Evolutionary conservation across 2,113 vertebrate species (phyloP).

Genomic region (Castor canadensis): DNA sequence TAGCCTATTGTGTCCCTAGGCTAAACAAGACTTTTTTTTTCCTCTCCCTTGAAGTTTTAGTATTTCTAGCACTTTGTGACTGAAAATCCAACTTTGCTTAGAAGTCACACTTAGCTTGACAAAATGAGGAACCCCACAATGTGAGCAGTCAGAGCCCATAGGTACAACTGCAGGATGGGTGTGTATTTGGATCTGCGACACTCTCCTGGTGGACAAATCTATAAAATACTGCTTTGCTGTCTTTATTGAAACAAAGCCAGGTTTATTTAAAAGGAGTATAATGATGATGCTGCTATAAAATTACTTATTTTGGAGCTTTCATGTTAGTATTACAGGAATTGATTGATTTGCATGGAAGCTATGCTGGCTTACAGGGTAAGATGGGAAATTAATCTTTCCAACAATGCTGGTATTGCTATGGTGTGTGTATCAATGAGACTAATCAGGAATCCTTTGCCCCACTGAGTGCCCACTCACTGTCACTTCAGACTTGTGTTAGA

Average conservation of each 20-base stretch:
- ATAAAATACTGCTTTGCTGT: neutral
- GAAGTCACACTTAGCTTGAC: neutral
- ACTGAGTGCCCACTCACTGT: neutral
- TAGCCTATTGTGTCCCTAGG: neutral
- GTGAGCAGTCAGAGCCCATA: neutral
- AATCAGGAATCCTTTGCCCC: neutral
- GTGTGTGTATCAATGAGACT: neutral
- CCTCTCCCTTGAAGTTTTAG: neutral
- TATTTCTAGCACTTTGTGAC: neutral
- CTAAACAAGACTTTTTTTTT: neutral
- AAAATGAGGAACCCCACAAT: neutral
- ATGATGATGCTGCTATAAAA: neutral
- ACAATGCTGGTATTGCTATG: neutral
- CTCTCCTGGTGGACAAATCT: neutral
- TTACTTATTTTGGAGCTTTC: neutral
- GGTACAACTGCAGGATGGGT: rapidly evolving
- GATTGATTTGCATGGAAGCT: neutral
- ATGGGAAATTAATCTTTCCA: neutral
- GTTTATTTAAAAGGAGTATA: neutral
- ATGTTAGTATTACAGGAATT: neutral
- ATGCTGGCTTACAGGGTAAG: neutral
- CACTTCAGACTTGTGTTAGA: neutral
- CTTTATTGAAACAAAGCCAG: neutral
- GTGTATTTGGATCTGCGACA: neutral
- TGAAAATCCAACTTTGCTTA: neutral